Evolutionary conservation across 2,113 vertebrate species (phyloP).

Genomic region (Phasianus colchicus): DNA sequence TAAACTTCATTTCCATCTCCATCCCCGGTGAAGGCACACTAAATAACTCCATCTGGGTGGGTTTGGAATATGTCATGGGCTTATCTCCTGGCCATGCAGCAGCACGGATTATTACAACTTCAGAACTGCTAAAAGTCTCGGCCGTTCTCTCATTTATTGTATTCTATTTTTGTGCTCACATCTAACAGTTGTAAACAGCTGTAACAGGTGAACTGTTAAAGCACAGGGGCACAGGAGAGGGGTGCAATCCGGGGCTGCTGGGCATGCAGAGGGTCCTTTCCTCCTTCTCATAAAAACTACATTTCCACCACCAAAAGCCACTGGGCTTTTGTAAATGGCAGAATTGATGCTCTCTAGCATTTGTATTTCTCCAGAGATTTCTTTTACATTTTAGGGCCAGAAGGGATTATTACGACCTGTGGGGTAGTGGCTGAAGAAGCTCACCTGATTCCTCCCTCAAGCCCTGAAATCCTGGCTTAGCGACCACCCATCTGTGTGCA

Average conservation of each 20-base stretch:
- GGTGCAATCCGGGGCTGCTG: background rate
- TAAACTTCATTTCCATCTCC: constrained; percentile 55
- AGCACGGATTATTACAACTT: background rate
- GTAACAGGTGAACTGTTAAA: background rate
- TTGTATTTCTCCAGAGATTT: background rate
- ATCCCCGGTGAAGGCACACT: background rate
- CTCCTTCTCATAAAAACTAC: background rate
- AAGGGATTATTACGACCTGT: background rate
- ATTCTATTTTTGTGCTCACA: background rate
- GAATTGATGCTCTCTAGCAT: background rate
- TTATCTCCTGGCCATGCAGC: constrained; percentile 2
- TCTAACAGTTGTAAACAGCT: background rate
- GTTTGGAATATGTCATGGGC: background rate
- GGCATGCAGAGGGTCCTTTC: fast-evolving
- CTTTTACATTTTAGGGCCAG: constrained; percentile 13
- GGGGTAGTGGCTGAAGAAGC: background rate
- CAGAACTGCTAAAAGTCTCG: background rate
- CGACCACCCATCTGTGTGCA: background rate
- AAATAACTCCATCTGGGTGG: constrained; percentile 23
- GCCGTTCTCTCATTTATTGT: background rate
- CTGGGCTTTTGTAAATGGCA: background rate
- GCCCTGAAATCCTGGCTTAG: background rate
- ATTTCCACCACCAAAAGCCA: background rate
- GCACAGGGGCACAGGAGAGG: background rate
- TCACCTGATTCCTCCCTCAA: background rate